phyloP scores from a whole-genome alignment of 2,797 vertebrate genomes.

The Pangasius mekongensis region DNA sequence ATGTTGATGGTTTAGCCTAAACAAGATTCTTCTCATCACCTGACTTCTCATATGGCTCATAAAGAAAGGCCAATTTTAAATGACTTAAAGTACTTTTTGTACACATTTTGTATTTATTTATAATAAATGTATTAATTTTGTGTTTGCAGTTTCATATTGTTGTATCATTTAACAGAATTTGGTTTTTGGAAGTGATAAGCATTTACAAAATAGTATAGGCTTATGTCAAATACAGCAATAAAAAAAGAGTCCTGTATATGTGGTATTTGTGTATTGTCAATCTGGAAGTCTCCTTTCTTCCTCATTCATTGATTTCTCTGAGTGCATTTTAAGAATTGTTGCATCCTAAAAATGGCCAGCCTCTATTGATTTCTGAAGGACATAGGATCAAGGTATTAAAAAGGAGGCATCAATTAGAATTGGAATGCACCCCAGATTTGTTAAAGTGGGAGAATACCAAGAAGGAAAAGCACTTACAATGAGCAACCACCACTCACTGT shows the following conservation, averaged over 20 bases:
- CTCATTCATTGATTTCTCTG: background rate
- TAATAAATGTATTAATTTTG: background rate
- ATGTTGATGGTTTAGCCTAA: background rate
- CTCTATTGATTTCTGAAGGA: background rate
- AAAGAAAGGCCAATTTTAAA: background rate
- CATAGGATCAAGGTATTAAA: background rate
- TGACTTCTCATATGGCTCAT: background rate
- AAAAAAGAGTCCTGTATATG: background rate
- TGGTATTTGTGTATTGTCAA: background rate
- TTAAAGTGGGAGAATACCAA: background rate
- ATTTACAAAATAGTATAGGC: background rate
- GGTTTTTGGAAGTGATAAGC: background rate
- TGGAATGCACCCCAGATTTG: background rate
- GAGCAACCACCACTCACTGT: background rate
- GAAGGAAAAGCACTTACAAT: background rate
- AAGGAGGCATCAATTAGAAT: background rate
- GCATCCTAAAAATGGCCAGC: background rate
- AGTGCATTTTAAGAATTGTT: slow-evolving; percentile 2
- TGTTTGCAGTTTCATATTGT: background rate
- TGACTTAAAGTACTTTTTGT: background rate
- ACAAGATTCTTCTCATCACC: background rate
- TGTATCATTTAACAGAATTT: background rate
- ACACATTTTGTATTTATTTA: background rate
- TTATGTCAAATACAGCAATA: background rate
- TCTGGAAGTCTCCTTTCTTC: background rate